Evolutionary conservation across 2,888 invertebrate species (phyloP).

Genomic region (Dexiosoma caninum): DNA sequence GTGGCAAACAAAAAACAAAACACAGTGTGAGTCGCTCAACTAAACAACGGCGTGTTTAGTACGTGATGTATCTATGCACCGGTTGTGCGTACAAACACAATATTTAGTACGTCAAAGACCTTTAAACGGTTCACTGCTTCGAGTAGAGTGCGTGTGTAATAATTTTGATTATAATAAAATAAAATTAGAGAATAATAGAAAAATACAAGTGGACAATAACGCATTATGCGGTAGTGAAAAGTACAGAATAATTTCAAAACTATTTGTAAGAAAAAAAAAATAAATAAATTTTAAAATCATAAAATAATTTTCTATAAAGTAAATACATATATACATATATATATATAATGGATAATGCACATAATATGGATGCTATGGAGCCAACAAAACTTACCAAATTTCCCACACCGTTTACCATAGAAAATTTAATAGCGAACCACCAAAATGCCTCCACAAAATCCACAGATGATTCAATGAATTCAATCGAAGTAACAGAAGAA

Average conservation of each 20-base stretch:
- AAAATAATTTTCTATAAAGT: no score
- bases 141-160: slow-evolving; percentile 45
- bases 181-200: slow-evolving; percentile 5
- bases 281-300: background rate
- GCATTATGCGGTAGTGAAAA: slow-evolving; percentile 31
- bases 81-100: slow-evolving; percentile 47
- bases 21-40: slow-evolving; percentile 37
- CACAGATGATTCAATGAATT: slow-evolving; percentile 25
- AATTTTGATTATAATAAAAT: background rate
- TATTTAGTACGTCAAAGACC: slow-evolving; percentile 72
- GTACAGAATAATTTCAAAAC: background rate
- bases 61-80: slow-evolving; percentile 66
- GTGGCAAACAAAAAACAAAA: background rate
- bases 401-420: slow-evolving; percentile 77
- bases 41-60: slow-evolving; percentile 42
- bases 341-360: slow-evolving; percentile 60
- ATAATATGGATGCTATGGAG: slow-evolving; percentile 59
- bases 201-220: background rate
- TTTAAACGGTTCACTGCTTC: slow-evolving; percentile 75
- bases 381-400: slow-evolving; percentile 71
- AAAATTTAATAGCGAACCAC: slow-evolving; percentile 76
- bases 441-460: slow-evolving; percentile 45
- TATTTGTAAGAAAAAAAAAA: background rate
- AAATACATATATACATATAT: background rate
- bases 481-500: slow-evolving; percentile 64